A percentile compares a stretch with the other conserved stretches of the same genome.
These are phyloP conservation scores for Vannuccia rotundouncinata DNA, from an alignment of 2,888 invertebrate species.

Conservation along the genomic window DNA sequence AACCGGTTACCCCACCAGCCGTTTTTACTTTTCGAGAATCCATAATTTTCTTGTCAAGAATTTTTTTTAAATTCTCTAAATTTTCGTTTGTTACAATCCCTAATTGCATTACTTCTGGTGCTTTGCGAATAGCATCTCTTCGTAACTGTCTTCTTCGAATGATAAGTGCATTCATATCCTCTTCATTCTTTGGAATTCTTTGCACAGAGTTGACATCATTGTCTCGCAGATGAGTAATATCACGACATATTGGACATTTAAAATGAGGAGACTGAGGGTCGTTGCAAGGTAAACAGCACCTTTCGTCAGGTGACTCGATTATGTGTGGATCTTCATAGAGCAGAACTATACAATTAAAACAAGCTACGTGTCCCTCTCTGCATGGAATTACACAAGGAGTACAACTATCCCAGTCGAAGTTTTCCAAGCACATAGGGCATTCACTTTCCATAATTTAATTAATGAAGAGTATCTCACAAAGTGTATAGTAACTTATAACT, in stretches of 20 bases:
- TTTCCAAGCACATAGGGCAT: not conserved
- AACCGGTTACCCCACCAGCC: not conserved
- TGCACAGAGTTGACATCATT: not conserved
- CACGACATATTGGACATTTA: not conserved
- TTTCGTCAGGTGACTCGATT: not conserved
- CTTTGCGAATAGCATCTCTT: not conserved
- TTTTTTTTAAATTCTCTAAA: not conserved
- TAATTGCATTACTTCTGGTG: not conserved
- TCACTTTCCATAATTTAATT: no score
- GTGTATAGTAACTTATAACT: no score
- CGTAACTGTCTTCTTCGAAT: not conserved
- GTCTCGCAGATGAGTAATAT: not conserved
- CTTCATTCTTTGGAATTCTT: not conserved
- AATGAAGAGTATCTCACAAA: no score
- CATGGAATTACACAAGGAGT: not conserved
- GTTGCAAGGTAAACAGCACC: not conserved
- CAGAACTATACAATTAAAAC: not conserved
- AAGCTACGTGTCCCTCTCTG: not conserved
- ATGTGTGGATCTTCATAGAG: not conserved
- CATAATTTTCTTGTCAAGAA: not conserved
- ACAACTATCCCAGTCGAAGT: not conserved
- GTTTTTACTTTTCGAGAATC: not conserved
- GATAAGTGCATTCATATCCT: not conserved
- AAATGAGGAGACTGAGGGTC: not conserved
- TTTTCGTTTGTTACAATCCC: not conserved